Conservation (phyloP, 2,888 invertebrate species). For the Acrobasis repandana region DNA sequence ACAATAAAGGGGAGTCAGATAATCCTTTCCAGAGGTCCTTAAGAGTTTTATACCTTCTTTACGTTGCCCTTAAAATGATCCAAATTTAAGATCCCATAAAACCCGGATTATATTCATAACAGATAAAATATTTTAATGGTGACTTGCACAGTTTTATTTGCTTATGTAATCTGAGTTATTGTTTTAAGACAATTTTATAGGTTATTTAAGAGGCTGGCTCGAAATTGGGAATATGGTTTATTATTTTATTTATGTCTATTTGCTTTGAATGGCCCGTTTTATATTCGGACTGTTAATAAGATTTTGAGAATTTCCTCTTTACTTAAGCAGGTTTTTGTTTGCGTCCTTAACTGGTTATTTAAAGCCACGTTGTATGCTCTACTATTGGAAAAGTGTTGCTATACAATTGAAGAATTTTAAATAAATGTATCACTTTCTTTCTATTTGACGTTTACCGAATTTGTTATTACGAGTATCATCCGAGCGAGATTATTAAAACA, state of each 20-base stretch:
- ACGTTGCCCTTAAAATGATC: conserved; percentile 59
- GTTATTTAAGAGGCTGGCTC: conserved; percentile 36
- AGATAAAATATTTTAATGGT: conserved; percentile 78
- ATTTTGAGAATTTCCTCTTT: not conserved
- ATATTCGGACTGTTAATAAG: conserved; percentile 2
- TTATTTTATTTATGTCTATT: conserved; percentile 10
- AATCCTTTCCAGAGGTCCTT: conserved; percentile 63
- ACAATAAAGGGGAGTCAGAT: conserved; percentile 58
- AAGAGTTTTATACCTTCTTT: conserved; percentile 64
- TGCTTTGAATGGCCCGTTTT: conserved; percentile 11
- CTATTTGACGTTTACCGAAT: too few species aligned
- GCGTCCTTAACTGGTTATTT: too few species aligned
- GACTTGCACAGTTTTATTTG: conserved; percentile 69
- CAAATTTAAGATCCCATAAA: conserved; percentile 69
- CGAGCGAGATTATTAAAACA: too few species aligned
- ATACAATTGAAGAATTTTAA: too few species aligned
- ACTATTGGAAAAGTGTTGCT: too few species aligned
- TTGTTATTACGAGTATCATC: too few species aligned
- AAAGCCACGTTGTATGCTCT: too few species aligned
- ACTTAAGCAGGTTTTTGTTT: too few species aligned
- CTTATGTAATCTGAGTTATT: conserved; percentile 74
- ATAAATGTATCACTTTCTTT: too few species aligned
- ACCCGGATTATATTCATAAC: conserved; percentile 79
- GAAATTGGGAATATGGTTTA: conserved; percentile 26
- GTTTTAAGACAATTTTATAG: conserved; percentile 65